Evolutionary conservation across 2,113 vertebrate species (phyloP).

Genomic region (Bagarius yarrelli): DNA sequence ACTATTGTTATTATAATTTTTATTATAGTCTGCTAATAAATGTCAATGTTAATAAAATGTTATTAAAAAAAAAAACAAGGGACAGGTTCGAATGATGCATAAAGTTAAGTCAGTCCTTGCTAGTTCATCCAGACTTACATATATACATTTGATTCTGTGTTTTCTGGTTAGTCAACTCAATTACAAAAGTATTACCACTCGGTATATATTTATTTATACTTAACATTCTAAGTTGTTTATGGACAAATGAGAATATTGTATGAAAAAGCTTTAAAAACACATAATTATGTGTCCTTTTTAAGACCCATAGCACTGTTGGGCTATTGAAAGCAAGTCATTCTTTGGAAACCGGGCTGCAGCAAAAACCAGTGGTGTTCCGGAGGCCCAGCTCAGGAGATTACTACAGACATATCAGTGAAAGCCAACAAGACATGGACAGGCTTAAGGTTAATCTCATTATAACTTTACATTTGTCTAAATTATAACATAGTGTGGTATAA

Average conservation of each 20-base stretch:
- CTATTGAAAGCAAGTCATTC: slow-evolving; percentile 48
- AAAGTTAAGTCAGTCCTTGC: background rate
- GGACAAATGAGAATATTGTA: background rate
- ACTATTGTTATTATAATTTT: too few relatives aligned
- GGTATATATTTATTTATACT: background rate
- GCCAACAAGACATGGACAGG: slow-evolving; percentile 66
- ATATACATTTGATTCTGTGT: background rate
- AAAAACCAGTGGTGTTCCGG: slow-evolving; percentile 51
- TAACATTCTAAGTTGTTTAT: background rate
- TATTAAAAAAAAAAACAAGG: too few relatives aligned
- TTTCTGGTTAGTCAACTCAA: background rate
- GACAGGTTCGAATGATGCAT: background rate
- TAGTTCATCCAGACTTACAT: background rate
- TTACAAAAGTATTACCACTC: background rate
- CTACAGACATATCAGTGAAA: slow-evolving; percentile 67
- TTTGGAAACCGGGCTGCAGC: slow-evolving; percentile 53
- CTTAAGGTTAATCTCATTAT: slow-evolving; percentile 63
- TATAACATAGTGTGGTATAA: background rate
- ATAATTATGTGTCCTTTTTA: background rate
- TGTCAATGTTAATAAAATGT: too few relatives aligned
- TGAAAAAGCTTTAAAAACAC: background rate
- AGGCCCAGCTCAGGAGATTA: slow-evolving; percentile 63
- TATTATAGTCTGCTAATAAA: too few relatives aligned
- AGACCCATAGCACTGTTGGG: slow-evolving; percentile 50
- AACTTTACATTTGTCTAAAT: background rate